Conservation (phyloP, 1,140 invertebrate species). For the Metaphire vulgaris region DNA sequence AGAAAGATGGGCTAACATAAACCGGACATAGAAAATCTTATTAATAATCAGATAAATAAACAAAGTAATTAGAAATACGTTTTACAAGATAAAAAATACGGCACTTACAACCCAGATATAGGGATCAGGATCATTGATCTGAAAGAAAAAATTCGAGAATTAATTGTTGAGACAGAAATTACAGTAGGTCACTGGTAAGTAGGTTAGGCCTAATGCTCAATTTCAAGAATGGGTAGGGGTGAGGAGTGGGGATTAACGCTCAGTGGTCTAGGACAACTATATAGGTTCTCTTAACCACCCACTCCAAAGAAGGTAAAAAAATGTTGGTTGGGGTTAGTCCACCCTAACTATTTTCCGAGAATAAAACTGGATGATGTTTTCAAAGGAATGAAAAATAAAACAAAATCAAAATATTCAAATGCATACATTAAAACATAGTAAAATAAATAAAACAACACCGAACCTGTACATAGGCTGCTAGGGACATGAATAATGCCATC, state of each 20-base stretch:
- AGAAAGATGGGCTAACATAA: too few species aligned
- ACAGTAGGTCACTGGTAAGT: neutral
- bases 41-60: neutral
- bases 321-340: too few species aligned
- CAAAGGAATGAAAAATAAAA: neutral
- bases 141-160: neutral
- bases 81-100: neutral
- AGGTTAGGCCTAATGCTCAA: too few species aligned
- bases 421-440: neutral
- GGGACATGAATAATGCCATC: neutral
- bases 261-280: too few species aligned
- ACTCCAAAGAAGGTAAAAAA: neutral
- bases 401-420: neutral
- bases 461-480: neutral
- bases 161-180: neutral
- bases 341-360: too few species aligned
- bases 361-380: neutral
- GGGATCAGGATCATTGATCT: neutral
- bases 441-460: neutral
- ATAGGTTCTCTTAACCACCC: neutral
- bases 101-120: neutral
- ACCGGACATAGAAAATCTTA: neutral
- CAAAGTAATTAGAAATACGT: neutral
- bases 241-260: too few species aligned
- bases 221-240: too few species aligned